Conservation (phyloP, 2,888 invertebrate species). For the Drosophila koepferae region DNA sequence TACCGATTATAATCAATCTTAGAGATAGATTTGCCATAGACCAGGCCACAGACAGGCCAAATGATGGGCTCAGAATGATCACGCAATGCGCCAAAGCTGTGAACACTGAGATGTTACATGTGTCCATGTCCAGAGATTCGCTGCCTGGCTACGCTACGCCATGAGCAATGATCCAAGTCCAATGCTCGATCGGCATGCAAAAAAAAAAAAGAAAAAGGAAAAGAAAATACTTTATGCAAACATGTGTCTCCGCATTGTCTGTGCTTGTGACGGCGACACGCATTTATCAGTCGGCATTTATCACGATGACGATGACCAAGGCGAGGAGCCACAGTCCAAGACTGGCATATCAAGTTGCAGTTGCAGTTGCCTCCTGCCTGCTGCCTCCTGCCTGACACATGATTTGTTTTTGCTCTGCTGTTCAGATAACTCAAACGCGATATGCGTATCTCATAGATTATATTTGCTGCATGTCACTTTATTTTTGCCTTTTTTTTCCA, state of each 20-base stretch:
- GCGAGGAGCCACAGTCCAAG: slow-evolving; percentile 38
- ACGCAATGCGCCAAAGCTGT: slow-evolving; percentile 50
- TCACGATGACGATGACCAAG: slow-evolving; percentile 53
- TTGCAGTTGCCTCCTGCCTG: slow-evolving; percentile 21
- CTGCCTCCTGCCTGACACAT: slow-evolving; percentile 37
- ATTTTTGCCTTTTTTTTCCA: not conserved
- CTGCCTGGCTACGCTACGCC: slow-evolving; percentile 49
- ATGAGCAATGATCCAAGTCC: slow-evolving; percentile 32
- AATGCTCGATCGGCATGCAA: slow-evolving; percentile 40
- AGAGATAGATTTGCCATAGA: slow-evolving; percentile 68
- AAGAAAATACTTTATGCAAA: slow-evolving; percentile 59
- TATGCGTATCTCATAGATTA: slow-evolving; percentile 79
- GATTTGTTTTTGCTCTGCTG: slow-evolving; percentile 61
- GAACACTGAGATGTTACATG: slow-evolving; percentile 63
- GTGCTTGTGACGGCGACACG: slow-evolving; percentile 67
- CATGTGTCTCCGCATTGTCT: slow-evolving; percentile 78
- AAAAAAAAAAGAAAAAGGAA: not conserved
- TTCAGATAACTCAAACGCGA: slow-evolving; percentile 77
- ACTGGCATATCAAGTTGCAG: slow-evolving; percentile 72
- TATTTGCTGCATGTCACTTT: slow-evolving; percentile 50
- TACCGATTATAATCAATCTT: slow-evolving; percentile 84
- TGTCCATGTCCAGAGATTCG: slow-evolving; percentile 64
- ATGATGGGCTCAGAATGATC: slow-evolving; percentile 45
- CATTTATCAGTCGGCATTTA: slow-evolving; percentile 78
- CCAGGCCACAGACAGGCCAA: slow-evolving; percentile 38